Evolutionary conservation across 2,797 vertebrate species (phyloP).

Genomic region (Pterois miles): DNA sequence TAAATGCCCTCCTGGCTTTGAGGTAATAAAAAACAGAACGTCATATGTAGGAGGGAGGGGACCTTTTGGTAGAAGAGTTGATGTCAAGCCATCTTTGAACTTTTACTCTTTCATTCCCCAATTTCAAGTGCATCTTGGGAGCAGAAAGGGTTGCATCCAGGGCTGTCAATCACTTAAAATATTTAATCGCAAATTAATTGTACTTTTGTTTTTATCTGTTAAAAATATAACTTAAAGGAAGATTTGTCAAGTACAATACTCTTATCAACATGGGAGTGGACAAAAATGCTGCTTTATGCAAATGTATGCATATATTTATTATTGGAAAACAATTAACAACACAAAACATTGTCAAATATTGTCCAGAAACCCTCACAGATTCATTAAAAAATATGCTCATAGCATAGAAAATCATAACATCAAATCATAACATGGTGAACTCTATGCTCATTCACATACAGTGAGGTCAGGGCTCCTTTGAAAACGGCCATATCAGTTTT

Average conservation of each 20-base stretch:
- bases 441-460: not conserved
- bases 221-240: not conserved
- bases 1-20: conserved; percentile 58
- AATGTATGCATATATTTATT: too few relatives aligned
- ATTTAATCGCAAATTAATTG: not conserved
- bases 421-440: not conserved
- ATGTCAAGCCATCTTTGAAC: conserved; percentile 28
- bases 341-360: too few relatives aligned
- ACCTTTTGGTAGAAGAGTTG: conserved; percentile 14
- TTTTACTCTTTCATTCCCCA: conserved; percentile 18
- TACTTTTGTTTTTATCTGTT: not conserved
- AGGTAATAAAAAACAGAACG: conserved; percentile 60
- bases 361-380: not conserved
- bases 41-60: conserved; percentile 34
- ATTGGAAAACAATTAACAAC: too few relatives aligned
- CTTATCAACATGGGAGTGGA: not conserved
- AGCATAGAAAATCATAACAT: too few relatives aligned
- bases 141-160: not conserved
- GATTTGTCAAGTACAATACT: not conserved
- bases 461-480: not conserved
- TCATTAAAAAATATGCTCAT: not conserved
- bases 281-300: not conserved
- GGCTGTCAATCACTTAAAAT: not conserved
- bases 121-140: conserved; percentile 1
- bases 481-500: not conserved